Conservation (phyloP, 2,888 invertebrate species). For the Cancer borealis region DNA sequence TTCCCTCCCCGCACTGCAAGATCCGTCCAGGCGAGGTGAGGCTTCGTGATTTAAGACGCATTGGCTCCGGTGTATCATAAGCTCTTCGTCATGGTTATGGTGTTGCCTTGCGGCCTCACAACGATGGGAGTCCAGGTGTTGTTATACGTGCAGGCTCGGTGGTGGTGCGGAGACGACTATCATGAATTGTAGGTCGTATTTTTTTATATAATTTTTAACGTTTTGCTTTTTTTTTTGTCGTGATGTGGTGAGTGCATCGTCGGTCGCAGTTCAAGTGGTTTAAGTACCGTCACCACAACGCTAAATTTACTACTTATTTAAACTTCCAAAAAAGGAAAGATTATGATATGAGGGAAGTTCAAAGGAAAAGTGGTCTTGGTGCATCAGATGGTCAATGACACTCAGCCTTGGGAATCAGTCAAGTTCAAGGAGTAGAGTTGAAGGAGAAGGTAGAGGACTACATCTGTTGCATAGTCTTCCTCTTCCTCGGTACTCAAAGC, state of each 20-base stretch:
- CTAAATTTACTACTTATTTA: neutral
- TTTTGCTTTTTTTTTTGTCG: neutral
- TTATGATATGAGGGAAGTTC: neutral
- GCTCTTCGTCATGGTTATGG: neutral
- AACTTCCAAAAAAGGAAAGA: neutral
- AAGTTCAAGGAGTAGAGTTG: neutral
- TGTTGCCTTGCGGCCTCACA: neutral
- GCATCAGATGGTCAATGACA: neutral
- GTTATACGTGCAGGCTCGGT: neutral
- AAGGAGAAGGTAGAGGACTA: neutral
- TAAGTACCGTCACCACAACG: neutral
- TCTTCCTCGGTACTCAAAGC: neutral
- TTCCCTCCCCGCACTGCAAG: neutral
- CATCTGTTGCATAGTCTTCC: neutral
- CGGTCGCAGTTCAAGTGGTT: neutral
- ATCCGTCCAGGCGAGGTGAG: neutral
- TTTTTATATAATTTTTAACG: neutral
- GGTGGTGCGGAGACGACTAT: neutral
- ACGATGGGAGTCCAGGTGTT: neutral
- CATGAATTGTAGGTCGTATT: neutral
- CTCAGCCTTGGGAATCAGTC: neutral
- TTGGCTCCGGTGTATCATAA: neutral
- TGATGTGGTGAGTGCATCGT: neutral
- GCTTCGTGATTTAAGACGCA: neutral
- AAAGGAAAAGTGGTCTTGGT: slow-evolving; percentile 4